Base-by-base conservation (phyloP, 2,888 invertebrate species). In the Oxytorus armatus region DNA sequence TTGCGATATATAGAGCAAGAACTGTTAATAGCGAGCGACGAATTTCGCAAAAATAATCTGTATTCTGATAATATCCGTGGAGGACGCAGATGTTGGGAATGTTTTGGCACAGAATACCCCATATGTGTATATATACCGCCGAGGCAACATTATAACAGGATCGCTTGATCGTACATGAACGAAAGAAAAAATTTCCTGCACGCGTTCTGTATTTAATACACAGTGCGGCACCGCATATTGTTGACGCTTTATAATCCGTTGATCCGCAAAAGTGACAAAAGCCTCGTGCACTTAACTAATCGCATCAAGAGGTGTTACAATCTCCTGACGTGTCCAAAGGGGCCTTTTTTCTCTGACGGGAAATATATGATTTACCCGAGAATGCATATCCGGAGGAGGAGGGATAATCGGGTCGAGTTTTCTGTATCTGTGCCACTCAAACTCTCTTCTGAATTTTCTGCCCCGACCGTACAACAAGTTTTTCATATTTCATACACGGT, bases 401-500 rank as follows among this genome's bases (percentile, higher is more conserved):
- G 3, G 18, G 18, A 42, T 49, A 18, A n/a, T 23, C 42, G 51
- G 47, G 11, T 39, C 39, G 23, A n/a, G 33, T 39, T 72, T 33
- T 25, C 14, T 65, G 1, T 36, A 70, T 51, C 63, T 82, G 77
- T 25, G 70, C 39, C 78, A 79, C 79, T 85, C 82, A 33, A 79
- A 53, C 69, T 61, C 42, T 73, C n/a, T 72, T 53, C 39, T 55
- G 49, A 25, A 66, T 68, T 72, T 53, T 65, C 25, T 53, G n/a
- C 33, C 47, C 18, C 8, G 7, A 69, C 7, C 42, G 44, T 18
- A 39, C 63, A 44, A 72, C 72, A 65, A 75, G 68, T 77, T 74
- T n/a, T 86, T 84, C 85, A 86, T 85, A 87, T 89, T 89, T 89
- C 86, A n/a, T n/a, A n/a, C 84, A 86, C 84, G 81, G 70, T 87